Evolutionary conservation across 2,888 invertebrate species (phyloP).

Genomic region (Eucera pruinosa): DNA sequence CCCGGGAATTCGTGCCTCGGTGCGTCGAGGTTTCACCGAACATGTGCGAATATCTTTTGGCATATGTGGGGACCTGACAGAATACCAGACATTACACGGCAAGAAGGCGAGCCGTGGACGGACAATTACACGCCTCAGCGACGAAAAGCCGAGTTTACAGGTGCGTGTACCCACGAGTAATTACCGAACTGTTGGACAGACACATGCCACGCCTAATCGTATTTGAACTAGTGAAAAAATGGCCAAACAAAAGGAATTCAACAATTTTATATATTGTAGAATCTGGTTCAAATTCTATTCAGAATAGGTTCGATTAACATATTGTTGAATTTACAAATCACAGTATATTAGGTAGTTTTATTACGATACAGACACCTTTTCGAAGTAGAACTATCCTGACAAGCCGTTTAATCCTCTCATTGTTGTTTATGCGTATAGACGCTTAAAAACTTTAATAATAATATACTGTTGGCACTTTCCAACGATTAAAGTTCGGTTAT

Average conservation of each 20-base stretch:
- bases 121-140: conserved; percentile 73
- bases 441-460: too few relatives aligned
- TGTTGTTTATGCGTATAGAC: too few relatives aligned
- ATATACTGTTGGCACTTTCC: too few relatives aligned
- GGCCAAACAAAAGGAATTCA: neutral
- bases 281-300: too few relatives aligned
- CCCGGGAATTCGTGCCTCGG: neutral
- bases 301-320: too few relatives aligned
- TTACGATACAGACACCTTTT: too few relatives aligned
- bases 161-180: conserved; percentile 73
- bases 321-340: too few relatives aligned
- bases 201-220: conserved; percentile 50
- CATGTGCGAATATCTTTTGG: conserved; percentile 53
- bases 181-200: conserved; percentile 46
- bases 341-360: too few relatives aligned
- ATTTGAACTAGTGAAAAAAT: neutral
- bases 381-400: too few relatives aligned
- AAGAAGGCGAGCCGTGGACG: conserved; percentile 51
- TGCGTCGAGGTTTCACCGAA: neutral
- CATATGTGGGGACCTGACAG: conserved; percentile 65
- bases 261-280: too few relatives aligned
- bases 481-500: too few relatives aligned
- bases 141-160: conserved; percentile 77
- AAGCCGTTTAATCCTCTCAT: too few relatives aligned
- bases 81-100: conserved; percentile 63